Evolutionary conservation across 2,113 vertebrate species (phyloP).

Genomic region (Madoqua kirkii): DNA sequence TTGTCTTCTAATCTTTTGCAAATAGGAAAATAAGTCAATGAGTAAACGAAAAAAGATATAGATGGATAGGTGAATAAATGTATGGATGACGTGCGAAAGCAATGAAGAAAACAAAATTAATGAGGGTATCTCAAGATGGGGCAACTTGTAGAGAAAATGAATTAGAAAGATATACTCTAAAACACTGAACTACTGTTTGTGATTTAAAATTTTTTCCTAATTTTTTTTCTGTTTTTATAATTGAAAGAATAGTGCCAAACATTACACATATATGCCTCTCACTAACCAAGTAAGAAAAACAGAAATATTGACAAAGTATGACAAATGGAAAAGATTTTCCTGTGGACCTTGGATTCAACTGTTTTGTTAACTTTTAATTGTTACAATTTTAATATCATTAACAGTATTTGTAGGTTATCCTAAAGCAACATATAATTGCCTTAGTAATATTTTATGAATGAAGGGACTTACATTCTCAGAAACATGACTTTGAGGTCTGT

Average conservation of each 20-base stretch:
- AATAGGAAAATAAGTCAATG: background rate
- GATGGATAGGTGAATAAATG: background rate
- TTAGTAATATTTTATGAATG: background rate
- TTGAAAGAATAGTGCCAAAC: background rate
- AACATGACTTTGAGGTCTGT: background rate
- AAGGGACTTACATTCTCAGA: background rate
- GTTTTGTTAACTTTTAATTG: background rate
- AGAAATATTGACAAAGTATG: background rate
- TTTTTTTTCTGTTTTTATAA: background rate
- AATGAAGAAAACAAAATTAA: background rate
- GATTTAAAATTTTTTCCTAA: background rate
- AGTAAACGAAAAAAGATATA: background rate
- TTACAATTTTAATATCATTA: background rate
- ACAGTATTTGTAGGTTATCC: background rate
- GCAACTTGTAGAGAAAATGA: background rate
- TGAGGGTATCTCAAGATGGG: background rate
- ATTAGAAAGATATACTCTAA: background rate
- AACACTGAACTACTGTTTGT: background rate
- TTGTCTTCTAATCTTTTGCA: background rate
- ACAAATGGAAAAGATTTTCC: background rate
- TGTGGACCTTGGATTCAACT: background rate
- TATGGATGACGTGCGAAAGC: background rate
- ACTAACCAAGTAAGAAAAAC: background rate
- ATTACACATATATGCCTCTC: background rate
- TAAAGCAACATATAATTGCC: background rate